Conservation (phyloP, 2,113 vertebrate species). For the Tragelaphus buxtoni region DNA sequence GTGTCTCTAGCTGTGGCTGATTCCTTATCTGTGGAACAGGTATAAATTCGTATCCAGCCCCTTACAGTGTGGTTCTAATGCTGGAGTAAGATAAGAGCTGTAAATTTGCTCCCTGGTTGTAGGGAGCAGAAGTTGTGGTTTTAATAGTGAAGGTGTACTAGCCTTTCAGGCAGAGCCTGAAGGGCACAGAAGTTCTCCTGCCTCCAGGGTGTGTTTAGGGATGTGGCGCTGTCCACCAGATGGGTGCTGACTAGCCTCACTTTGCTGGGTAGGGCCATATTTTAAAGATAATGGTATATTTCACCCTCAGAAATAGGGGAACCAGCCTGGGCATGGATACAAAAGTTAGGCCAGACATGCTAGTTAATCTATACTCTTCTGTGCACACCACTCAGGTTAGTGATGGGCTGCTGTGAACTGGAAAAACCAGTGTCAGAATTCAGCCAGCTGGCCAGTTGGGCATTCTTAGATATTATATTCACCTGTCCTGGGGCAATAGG, state of each 20-base stretch:
- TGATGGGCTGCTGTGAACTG: neutral
- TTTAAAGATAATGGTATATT: constrained; percentile 1
- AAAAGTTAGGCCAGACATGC: neutral
- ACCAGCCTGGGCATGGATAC: neutral
- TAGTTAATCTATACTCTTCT: neutral
- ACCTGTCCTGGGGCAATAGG: constrained; percentile 16
- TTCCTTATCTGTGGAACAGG: neutral
- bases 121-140: neutral
- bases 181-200: neutral
- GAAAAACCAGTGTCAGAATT: constrained; percentile 24
- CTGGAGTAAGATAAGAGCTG: neutral
- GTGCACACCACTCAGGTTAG: neutral
- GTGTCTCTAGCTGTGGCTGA: neutral
- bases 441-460: neutral
- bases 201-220: neutral
- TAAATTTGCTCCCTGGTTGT: neutral
- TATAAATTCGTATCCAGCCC: neutral
- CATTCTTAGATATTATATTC: constrained; percentile 19
- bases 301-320: neutral
- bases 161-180: neutral
- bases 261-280: neutral
- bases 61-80: neutral
- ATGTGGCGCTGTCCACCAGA: constrained; percentile 57
- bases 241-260: constrained; percentile 57
- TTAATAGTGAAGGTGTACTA: neutral